A percentile compares a stretch with the other conserved stretches of the same genome.
phyloP scores from a whole-genome alignment of 2,113 vertebrate genomes.

The Peromyscus maniculatus region DNA sequence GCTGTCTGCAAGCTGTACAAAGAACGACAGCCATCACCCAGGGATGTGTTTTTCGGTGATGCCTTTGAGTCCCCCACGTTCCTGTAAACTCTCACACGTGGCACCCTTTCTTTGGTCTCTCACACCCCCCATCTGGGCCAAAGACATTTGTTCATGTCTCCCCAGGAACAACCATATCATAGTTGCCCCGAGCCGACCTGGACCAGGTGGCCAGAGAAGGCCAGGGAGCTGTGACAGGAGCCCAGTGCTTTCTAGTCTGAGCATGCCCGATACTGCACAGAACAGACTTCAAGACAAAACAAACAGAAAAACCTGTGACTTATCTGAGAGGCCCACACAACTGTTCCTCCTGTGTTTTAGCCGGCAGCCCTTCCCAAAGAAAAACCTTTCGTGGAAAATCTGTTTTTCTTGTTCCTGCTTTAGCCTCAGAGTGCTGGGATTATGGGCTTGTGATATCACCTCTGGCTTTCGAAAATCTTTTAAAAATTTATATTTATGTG shows the following conservation, averaged over 20 bases:
- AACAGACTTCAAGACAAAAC: neutral
- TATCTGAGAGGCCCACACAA: fast-evolving
- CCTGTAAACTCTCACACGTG: neutral
- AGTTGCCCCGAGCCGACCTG: neutral
- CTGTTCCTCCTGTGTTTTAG: neutral
- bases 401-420: neutral
- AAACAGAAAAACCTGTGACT: neutral
- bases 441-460: neutral
- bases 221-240: no score
- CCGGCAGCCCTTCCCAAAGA: neutral
- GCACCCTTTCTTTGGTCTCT: neutral
- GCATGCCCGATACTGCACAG: neutral
- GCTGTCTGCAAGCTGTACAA: no score
- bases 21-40: neutral
- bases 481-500: neutral
- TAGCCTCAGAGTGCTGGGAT: neutral
- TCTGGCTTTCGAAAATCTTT: neutral
- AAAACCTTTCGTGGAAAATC: neutral
- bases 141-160: neutral
- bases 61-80: neutral
- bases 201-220: neutral
- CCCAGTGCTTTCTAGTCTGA: neutral
- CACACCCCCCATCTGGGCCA: neutral
- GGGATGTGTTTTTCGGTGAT: neutral
- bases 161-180: neutral